Evolutionary conservation across 2,888 invertebrate species (phyloP).

Genomic region (Matsumyia berberina): DNA sequence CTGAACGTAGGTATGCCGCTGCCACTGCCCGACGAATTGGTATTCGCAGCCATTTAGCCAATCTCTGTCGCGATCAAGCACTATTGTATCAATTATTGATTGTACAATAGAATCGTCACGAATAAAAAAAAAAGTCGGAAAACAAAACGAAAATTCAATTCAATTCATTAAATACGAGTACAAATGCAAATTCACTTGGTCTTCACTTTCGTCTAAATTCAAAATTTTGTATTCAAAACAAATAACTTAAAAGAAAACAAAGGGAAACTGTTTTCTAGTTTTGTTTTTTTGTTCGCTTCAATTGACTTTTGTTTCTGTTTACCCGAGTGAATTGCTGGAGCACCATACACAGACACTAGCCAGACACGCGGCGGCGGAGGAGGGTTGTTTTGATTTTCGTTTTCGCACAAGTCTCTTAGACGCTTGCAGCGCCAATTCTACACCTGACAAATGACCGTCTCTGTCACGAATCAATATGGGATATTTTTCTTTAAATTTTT

Average conservation of each 20-base stretch:
- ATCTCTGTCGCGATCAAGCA: slow-evolving; percentile 42
- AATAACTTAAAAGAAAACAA: slow-evolving; percentile 42
- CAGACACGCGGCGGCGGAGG: slow-evolving; percentile 50
- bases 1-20: slow-evolving; percentile 79
- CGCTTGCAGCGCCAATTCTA: slow-evolving; percentile 60
- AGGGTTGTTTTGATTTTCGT: slow-evolving; percentile 51
- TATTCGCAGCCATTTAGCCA: slow-evolving; percentile 78
- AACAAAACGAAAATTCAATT: slow-evolving; percentile 73
- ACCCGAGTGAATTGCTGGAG: slow-evolving; percentile 32
- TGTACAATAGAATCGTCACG: slow-evolving; percentile 67
- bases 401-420: slow-evolving; percentile 34
- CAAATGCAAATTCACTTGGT: slow-evolving; percentile 55
- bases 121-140: slow-evolving; percentile 57
- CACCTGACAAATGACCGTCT: slow-evolving; percentile 50
- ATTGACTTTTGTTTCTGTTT: slow-evolving; percentile 19
- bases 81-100: slow-evolving; percentile 63
- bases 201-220: slow-evolving; percentile 52
- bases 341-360: slow-evolving; percentile 54
- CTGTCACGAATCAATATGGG: slow-evolving; percentile 46
- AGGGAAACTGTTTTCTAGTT: slow-evolving; percentile 22
- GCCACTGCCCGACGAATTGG: slow-evolving; percentile 58
- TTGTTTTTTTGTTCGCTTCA: slow-evolving; percentile 24
- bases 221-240: slow-evolving; percentile 45
- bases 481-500: slow-evolving; percentile 51
- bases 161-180: slow-evolving; percentile 55